These are phyloP conservation scores for Paratrypauchen microcephalus DNA, from an alignment of 2,797 vertebrate genomes.

Conservation along the genomic window DNA sequence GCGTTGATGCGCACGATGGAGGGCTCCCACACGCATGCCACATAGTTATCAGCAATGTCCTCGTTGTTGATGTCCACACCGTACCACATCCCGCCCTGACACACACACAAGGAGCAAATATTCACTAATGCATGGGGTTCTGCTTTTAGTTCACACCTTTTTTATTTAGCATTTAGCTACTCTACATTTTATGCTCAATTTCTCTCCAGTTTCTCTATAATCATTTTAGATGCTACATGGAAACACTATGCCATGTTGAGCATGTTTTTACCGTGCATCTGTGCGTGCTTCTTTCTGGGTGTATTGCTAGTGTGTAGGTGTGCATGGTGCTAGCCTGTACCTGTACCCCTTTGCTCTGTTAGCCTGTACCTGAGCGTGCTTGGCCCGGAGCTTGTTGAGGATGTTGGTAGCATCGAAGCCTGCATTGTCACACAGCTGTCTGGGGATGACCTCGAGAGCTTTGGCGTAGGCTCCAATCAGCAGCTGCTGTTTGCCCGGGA, in stretches of 20 bases:
- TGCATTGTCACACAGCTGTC: conserved; percentile 97
- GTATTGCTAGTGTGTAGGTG: no score
- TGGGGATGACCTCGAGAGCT: conserved; percentile 94
- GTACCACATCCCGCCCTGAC: conserved; percentile 91
- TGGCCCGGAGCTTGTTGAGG: conserved; percentile 94
- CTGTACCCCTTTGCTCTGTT: conserved; percentile 48
- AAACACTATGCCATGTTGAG: no score
- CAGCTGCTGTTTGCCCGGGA: conserved; percentile 97
- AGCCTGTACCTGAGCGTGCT: conserved; percentile 87
- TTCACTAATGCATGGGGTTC: no score
- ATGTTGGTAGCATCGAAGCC: conserved; percentile 99
- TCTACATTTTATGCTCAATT: no score
- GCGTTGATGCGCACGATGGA: conserved; percentile 92
- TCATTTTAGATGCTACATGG: no score
- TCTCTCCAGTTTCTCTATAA: no score
- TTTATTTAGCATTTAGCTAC: no score
- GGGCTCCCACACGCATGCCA: conserved; percentile 92
- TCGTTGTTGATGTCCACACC: conserved; percentile 95
- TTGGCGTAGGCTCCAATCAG: conserved; percentile 96
- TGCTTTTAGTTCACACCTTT: no score
- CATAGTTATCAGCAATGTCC: conserved; percentile 93
- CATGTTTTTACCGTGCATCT: conserved; percentile 71
- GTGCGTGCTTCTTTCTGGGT: conserved; percentile 80
- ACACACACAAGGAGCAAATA: background rate
- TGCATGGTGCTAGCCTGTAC: background rate